phyloP scores from a whole-genome alignment of 2,888 invertebrate genomes.

The Lycophotia porphyrea region DNA sequence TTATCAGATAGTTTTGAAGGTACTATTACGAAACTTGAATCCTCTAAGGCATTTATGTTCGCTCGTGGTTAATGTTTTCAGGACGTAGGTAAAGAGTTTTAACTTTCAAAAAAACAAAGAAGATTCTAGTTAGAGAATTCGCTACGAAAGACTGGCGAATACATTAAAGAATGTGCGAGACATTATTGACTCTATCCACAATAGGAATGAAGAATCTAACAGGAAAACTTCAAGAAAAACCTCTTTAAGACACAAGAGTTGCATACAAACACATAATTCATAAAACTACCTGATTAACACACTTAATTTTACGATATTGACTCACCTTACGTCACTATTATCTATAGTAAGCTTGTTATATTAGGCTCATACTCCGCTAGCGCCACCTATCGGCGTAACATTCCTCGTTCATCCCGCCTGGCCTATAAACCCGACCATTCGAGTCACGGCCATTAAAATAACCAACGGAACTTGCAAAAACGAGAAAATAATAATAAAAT shows the following conservation, averaged over 20 bases:
- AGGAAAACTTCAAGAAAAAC: conserved; percentile 50
- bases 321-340: conserved; percentile 10
- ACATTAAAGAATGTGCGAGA: conserved; percentile 3
- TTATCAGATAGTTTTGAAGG: conserved; percentile 15
- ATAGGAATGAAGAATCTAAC: conserved; percentile 25
- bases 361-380: conserved; percentile 3
- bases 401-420: conserved; percentile 18
- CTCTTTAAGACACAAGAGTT: conserved; percentile 2
- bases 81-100: not conserved
- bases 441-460: conserved; percentile 62
- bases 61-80: not conserved
- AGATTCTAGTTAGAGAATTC: conserved; percentile 16
- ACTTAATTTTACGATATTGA: conserved; percentile 29
- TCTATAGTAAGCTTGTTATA: conserved; percentile 3
- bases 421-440: conserved; percentile 49
- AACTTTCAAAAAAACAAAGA: not conserved
- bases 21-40: conserved; percentile 17
- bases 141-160: not conserved
- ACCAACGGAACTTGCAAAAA: conserved; percentile 68
- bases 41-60: conserved; percentile 4
- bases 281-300: conserved; percentile 43
- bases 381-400: conserved; percentile 16
- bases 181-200: not conserved
- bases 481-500: conserved; percentile 66
- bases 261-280: conserved; percentile 7